phyloP scores from a whole-genome alignment of 2,888 invertebrate genomes.

The Zhuqinia jingwanae region DNA sequence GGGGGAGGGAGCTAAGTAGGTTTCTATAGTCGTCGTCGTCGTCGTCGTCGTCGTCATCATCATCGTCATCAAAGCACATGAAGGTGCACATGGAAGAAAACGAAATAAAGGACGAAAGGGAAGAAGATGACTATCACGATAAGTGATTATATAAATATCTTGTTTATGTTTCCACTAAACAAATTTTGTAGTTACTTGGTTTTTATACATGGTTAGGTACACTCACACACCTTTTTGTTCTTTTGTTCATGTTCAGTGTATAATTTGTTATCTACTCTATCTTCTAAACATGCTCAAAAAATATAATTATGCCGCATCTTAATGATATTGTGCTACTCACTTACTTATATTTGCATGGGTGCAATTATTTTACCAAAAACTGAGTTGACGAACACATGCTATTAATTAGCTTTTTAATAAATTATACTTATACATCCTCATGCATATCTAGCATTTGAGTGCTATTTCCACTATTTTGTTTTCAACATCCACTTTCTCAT shows the following conservation, averaged over 20 bases:
- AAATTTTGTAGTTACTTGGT: no score
- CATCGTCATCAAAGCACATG: background rate
- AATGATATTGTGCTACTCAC: no score
- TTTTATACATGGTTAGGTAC: no score
- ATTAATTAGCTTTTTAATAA: no score
- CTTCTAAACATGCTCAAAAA: no score
- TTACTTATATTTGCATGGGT: background rate
- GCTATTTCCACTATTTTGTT: background rate
- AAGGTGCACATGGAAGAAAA: background rate
- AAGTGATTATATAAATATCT: background rate
- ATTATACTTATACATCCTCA: no score
- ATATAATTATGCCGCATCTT: no score
- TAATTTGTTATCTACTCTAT: no score
- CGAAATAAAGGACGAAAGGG: background rate
- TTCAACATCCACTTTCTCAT: conserved; percentile 26
- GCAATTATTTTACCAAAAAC: background rate
- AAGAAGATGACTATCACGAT: background rate
- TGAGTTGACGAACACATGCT: no score
- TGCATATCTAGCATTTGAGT: background rate
- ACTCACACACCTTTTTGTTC: no score
- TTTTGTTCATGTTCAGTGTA: no score
- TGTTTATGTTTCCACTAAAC: background rate
- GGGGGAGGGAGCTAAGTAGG: background rate
- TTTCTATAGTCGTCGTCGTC: no score
- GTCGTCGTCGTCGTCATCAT: background rate